Base-by-base conservation (phyloP, 2,888 invertebrate genomes). In the Trichogramma dendrolimi region DNA sequence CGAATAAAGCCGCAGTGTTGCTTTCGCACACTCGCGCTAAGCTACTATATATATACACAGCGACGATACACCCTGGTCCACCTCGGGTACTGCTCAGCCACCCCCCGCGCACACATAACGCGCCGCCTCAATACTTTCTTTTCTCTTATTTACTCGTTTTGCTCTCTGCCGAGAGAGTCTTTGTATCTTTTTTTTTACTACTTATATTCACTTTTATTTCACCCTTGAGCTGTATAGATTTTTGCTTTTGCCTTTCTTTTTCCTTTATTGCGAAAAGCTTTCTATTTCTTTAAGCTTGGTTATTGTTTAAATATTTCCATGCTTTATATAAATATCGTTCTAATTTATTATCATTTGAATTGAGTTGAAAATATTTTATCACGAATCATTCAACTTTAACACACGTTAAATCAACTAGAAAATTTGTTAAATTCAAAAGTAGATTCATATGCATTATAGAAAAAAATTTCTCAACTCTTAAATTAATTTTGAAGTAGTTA, bases 1-100 rank as follows among this genome's bases (percentile, higher is more conserved):
- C 27, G 27, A 71, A 71, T 71, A 71, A 72, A 72, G 69, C 69
- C 69, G 58, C 58, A 63, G 42, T 62, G 55, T 51, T 58, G 57
- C 47, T 27, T 27, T 27, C 27, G 50, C 60, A 56, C 49, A 58
- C 44, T 52, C 47, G 47, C 39, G 46, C 50, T 11, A 14, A 14
- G 49, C 49, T 10, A 8, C n/a, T n/a, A 8, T n/a, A 49, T n/a
- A n/a, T 49, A 10, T 27, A 8, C 5, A 8, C 11, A 27, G 38
- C 5, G 38, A 50, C 8, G 38, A 50, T 38, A 14, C 50, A 2
- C 38, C 8, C 50, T 27, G 50, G 11, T 50, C 38, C 50, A 8
- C 39, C 10, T 8, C 46, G 27, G 10, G 49, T 57, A 27, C 27
- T 27, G 27, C 3, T 27, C 27, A 27, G 27, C 2, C 2, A 27